Percentiles rank a stretch among this genome's conserved stretches.
Conservation (phyloP, 2,797 vertebrate species). For the Basileuterus tristriatus region DNA sequence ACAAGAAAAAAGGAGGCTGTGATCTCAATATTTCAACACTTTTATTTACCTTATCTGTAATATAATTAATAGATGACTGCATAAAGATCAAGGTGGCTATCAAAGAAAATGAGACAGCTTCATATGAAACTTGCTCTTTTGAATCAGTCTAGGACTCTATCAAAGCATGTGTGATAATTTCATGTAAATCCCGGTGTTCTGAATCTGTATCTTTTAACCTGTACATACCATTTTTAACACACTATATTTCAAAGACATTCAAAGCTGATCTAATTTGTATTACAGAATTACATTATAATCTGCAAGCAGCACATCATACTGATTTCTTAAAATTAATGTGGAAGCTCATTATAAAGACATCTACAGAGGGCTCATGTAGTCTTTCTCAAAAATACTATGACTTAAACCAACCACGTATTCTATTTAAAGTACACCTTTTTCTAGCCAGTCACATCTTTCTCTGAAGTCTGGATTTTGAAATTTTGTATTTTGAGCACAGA, state of each 20-base stretch:
- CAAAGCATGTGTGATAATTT: conserved; percentile 81
- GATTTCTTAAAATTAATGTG: conserved; percentile 71
- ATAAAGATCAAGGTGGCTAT: conserved; percentile 78
- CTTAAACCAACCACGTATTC: background rate
- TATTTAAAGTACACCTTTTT: background rate
- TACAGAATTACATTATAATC: conserved; percentile 72
- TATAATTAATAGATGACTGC: conserved; percentile 82
- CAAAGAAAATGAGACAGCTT: conserved; percentile 76
- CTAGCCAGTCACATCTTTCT: background rate
- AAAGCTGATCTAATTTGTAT: conserved; percentile 75
- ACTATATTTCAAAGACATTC: conserved; percentile 73
- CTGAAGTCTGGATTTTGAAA: background rate
- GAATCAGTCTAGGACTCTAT: conserved; percentile 77
- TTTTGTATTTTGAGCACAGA: background rate
- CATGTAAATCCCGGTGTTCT: conserved; percentile 78
- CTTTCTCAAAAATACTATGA: conserved; percentile 8
- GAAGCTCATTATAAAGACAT: conserved; percentile 59
- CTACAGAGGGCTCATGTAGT: conserved; percentile 20
- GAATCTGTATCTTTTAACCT: conserved; percentile 78
- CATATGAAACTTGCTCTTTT: conserved; percentile 74
- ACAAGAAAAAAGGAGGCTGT: conserved; percentile 75
- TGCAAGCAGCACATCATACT: conserved; percentile 56
- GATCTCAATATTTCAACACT: conserved; percentile 76
- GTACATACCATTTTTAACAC: conserved; percentile 72
- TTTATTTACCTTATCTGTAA: conserved; percentile 82